These are phyloP conservation scores for Microcebus lehilahytsara DNA, from an alignment of 2,113 vertebrate genomes.

Conservation along the genomic window DNA sequence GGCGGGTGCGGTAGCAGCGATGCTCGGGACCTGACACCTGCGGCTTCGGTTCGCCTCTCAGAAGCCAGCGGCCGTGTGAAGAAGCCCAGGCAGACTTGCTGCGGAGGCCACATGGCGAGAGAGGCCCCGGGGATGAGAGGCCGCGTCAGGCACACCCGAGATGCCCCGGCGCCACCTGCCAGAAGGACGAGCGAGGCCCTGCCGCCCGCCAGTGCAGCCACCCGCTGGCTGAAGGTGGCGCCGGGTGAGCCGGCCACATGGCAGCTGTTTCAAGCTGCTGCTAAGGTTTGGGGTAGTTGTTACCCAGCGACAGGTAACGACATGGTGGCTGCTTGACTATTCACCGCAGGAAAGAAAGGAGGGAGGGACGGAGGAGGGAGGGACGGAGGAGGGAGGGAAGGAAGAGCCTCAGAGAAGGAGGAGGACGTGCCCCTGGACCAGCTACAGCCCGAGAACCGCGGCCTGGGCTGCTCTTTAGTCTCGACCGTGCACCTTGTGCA, in stretches of 20 bases:
- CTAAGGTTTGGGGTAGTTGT: neutral
- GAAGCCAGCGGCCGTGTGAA: fast-evolving
- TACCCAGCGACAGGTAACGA: neutral
- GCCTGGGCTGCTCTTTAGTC: fast-evolving
- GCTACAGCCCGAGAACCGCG: fast-evolving
- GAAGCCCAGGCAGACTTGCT: neutral
- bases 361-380: neutral
- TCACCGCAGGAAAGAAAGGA: neutral
- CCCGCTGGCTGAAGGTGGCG: neutral
- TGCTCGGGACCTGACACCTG: no score
- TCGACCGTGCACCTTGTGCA: neutral
- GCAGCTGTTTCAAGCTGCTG: neutral
- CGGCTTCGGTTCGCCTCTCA: neutral
- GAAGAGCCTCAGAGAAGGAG: neutral
- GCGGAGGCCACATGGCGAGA: neutral
- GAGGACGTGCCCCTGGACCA: no score
- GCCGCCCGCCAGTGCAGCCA: fast-evolving
- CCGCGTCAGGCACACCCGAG: fast-evolving
- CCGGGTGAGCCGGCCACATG: neutral
- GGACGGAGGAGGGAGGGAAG: neutral
- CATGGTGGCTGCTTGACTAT: neutral
- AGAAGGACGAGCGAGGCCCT: fast-evolving
- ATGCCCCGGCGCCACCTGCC: fast-evolving
- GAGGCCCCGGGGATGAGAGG: neutral
- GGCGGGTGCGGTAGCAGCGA: neutral